Conservation (phyloP, 2,113 vertebrate genomes). For the Oenanthe melanoleuca region DNA sequence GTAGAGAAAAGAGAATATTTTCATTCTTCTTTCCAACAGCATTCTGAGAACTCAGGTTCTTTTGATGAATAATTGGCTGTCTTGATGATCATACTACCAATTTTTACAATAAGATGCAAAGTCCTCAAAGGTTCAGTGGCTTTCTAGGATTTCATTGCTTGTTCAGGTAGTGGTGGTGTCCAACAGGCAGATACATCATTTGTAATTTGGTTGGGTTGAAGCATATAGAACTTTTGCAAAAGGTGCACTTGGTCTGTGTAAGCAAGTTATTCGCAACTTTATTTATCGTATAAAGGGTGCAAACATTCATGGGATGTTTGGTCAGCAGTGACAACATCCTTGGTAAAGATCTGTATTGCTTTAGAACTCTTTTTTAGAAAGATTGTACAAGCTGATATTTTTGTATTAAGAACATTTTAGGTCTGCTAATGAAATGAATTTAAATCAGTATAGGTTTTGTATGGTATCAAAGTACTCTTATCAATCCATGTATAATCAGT, state of each 20-base stretch:
- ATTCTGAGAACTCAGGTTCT: not conserved
- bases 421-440: not conserved
- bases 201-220: not conserved
- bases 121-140: not conserved
- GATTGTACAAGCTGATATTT: not conserved
- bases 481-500: not conserved
- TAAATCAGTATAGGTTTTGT: not conserved
- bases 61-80: not conserved
- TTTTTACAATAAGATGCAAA: not conserved
- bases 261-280: not conserved
- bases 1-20: not conserved
- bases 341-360: not conserved
- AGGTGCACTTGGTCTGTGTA: not conserved
- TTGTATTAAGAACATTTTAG: not conserved
- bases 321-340: not conserved
- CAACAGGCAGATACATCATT: fast-evolving
- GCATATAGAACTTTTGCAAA: not conserved
- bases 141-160: not conserved
- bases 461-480: not conserved
- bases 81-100: not conserved
- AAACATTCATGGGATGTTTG: not conserved
- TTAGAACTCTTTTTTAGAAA: not conserved
- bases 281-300: not conserved
- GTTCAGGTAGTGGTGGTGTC: not conserved
- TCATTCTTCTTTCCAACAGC: not conserved